Evolutionary conservation across 2,113 vertebrate species (phyloP), one percentile per base, ranked within the genome.

Genomic region (Turdus rufiventris): DNA sequence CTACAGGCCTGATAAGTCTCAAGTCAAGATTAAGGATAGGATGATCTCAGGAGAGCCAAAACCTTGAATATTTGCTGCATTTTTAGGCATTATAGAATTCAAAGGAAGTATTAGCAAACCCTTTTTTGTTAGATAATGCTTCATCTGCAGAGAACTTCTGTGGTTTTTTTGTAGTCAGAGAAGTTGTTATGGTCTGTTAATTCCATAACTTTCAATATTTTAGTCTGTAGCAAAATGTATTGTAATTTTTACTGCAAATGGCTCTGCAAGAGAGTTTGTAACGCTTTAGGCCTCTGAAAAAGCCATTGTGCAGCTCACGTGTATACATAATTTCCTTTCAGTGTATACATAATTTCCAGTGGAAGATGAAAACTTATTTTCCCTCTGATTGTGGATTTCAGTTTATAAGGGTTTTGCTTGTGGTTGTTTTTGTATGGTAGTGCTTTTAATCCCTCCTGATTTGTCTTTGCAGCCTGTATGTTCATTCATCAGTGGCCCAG

Each of bases 401-500:
- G 1, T 89, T 91, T 85, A 9, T 14, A 87, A 51, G 60, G 74
- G 12, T 68, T 92, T 93, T 77, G 25, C 21, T 56, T 87, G 71
- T 40, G 3, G 81, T 94, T 57, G 54, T 38, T 93, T 67, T 75
- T 94, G 66, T 85, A 90, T 85, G 42, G 36, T 53, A 89, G 81
- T 89, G 75, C 93, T 95, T 94, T 96, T 97, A 97, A 98, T 94
- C 40, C 74, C 56, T 98, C 96, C 94, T 90, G 78, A 86, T 97
- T 97, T 97, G 85, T 96, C 96, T 92, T 98, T 97, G 60, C 97
- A 99, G 99, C 94, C 97, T 99, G 57, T 99, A 99, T 93, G 99
- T 99, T 79, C 99, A 99, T 97, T 99, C 99, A 3, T 99, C 99
- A 28, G 99, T 99, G 97, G 99, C 99, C 89, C 99, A 99, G 91